phyloP scores from a whole-genome alignment of 2,888 invertebrate genomes.

The Philaethria dido region DNA sequence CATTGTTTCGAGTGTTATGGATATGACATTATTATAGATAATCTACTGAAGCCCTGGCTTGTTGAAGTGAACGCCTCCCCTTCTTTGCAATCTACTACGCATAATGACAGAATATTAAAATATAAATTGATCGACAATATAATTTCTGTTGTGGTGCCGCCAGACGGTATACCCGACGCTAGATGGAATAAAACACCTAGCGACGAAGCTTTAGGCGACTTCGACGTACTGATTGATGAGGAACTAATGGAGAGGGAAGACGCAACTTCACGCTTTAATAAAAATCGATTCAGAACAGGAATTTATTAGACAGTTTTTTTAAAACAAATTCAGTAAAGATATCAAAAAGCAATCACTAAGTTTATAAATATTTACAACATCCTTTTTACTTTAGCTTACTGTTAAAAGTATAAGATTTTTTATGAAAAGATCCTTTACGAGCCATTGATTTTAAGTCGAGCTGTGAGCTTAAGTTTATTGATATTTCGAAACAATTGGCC shows the following conservation, averaged over 20 bases:
- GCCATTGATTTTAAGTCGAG: constrained; percentile 5
- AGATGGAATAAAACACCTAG: constrained; percentile 93
- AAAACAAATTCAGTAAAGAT: not conserved
- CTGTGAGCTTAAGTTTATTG: constrained; percentile 5
- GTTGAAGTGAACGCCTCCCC: constrained; percentile 98
- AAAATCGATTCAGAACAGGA: constrained; percentile 31
- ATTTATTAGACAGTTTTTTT: not conserved
- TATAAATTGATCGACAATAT: constrained; percentile 97
- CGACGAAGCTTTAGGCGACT: constrained; percentile 90
- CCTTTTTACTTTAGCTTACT: not conserved
- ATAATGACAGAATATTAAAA: constrained; percentile 96
- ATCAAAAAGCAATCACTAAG: not conserved
- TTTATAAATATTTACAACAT: not conserved
- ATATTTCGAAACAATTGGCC: not conserved
- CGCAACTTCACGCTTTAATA: constrained; percentile 29
- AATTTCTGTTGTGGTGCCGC: constrained; percentile 94
- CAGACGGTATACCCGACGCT: constrained; percentile 94
- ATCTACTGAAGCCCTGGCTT: constrained; percentile 96
- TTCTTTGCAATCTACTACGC: constrained; percentile 96
- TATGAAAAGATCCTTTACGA: constrained; percentile 1
- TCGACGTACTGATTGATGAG: constrained; percentile 93
- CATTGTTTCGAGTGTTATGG: constrained; percentile 98
- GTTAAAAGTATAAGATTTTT: not conserved
- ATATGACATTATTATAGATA: constrained; percentile 98
- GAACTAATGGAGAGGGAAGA: constrained; percentile 89